phyloP scores from a whole-genome alignment of 2,113 vertebrate genomes.

The Passer domesticus region DNA sequence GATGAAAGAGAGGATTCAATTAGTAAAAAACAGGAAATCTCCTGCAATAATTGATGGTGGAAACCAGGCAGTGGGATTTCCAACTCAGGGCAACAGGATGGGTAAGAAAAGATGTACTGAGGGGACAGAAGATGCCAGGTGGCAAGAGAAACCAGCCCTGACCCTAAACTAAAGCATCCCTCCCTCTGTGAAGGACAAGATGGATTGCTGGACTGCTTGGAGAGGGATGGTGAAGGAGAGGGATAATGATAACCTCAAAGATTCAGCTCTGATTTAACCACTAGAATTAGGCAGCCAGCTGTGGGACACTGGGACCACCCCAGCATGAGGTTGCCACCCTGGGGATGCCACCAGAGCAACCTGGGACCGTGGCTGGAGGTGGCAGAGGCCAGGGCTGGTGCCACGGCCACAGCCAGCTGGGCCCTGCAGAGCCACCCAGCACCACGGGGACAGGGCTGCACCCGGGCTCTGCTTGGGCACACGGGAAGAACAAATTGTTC shows the following conservation, averaged over 20 bases:
- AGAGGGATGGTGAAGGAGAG: background rate
- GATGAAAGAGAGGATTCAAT: background rate
- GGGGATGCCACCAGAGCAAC: background rate
- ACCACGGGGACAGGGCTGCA: accelerated
- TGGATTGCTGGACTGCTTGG: background rate
- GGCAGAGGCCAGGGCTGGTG: background rate
- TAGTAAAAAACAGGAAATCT: background rate
- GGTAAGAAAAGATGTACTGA: background rate
- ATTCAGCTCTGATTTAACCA: background rate
- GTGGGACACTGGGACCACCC: accelerated
- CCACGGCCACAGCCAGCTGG: background rate
- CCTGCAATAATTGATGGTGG: background rate
- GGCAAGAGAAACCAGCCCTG: background rate
- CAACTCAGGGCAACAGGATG: accelerated
- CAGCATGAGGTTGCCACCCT: accelerated
- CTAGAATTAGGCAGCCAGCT: background rate
- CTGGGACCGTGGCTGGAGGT: background rate
- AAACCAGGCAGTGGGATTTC: background rate
- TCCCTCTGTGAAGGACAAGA: background rate
- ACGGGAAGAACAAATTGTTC: background rate
- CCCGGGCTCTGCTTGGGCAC: background rate
- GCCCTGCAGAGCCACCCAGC: background rate
- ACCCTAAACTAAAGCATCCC: background rate
- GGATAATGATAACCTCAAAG: no score
- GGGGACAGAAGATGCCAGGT: background rate